Percentiles rank a stretch among this genome's conserved stretches.
Evolutionary conservation across 2,888 invertebrate species (phyloP).

Genomic region (Cerceris rybyensis): DNA sequence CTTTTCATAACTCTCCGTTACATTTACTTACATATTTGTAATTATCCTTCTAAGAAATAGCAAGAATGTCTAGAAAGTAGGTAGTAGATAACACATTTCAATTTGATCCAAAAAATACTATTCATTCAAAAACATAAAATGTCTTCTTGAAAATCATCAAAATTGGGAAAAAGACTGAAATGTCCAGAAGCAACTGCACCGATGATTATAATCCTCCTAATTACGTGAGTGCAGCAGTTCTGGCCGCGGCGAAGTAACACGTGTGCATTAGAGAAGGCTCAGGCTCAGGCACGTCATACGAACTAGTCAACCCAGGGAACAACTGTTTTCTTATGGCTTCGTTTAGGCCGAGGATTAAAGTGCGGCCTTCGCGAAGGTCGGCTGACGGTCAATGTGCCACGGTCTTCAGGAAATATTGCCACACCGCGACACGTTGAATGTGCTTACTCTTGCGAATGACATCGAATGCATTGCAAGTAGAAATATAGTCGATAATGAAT

Average conservation of each 20-base stretch:
- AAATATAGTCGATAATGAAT: background rate
- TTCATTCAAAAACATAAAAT: too few relatives aligned
- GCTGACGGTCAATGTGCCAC: conserved; percentile 76
- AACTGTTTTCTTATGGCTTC: conserved; percentile 62
- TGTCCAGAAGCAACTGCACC: too few relatives aligned
- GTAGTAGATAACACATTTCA: too few relatives aligned
- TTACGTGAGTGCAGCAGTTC: too few relatives aligned
- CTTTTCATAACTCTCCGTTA: too few relatives aligned
- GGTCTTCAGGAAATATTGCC: conserved; percentile 64
- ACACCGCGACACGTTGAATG: conserved; percentile 35
- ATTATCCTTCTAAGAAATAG: too few relatives aligned
- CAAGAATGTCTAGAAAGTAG: too few relatives aligned
- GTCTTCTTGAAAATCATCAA: too few relatives aligned
- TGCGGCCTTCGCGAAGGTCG: conserved; percentile 71
- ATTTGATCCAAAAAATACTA: too few relatives aligned
- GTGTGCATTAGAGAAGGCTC: conserved; percentile 31
- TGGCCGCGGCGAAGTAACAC: conserved; percentile 8
- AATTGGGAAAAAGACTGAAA: too few relatives aligned
- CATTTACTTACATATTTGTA: too few relatives aligned
- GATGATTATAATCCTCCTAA: too few relatives aligned
- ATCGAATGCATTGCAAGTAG: background rate
- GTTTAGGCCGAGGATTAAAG: conserved; percentile 66
- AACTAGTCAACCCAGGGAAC: conserved; percentile 15
- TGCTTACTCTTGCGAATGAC: background rate
- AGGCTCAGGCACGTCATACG: conserved; percentile 21